Base-by-base conservation (phyloP, 1,140 invertebrate genomes). In the Ceratina australensis region DNA sequence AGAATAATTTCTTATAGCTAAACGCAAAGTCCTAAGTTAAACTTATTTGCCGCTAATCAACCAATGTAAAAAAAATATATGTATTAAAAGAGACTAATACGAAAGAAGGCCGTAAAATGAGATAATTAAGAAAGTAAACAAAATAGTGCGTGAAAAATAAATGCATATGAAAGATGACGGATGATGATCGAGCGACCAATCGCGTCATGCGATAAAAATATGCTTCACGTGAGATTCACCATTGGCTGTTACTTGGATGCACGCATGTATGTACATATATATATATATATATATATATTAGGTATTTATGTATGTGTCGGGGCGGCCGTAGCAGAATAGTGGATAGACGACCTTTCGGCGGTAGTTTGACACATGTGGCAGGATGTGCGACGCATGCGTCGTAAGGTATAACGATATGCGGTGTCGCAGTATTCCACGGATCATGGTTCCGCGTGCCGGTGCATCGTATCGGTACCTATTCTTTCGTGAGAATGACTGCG, bases 281-380 rank as follows among this genome's bases (percentile, higher is more conserved):
- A n/a, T 42, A 10, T 42, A 10, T 10, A 42, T 42, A 10, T 7
- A 33, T 33, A 7, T 42, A 42, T 42, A 42, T 42, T 42, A 42
- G 3, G 33, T 42, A 42, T 42, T 52, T 67, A 47, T 83, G 52
- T 64, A 61, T 80, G 77, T 82, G 80, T 78, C 33, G 33, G 5
- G 33, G 33, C 33, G 33, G 33, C 33, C 33, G 76, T 84, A 67
- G 76, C 76, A 73, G 75, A 79, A 69, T 60, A 82, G 80, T 66
- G 59, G 72, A 78, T 69, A 72, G 63, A 72, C 79, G 76, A 77
- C 80, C 72, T 82, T 81, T 78, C 78, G 79, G 82, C 82, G 83
- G 77, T 72, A 85, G 71, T 78, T 80, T 69, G 73, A 74, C 83
- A 86, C 86, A 87, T 85, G 86, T 87, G 86, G 83, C 80, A 82